These are phyloP conservation scores for Hylia prasina DNA, from an alignment of 2,113 vertebrate species.

Conservation along the genomic window DNA sequence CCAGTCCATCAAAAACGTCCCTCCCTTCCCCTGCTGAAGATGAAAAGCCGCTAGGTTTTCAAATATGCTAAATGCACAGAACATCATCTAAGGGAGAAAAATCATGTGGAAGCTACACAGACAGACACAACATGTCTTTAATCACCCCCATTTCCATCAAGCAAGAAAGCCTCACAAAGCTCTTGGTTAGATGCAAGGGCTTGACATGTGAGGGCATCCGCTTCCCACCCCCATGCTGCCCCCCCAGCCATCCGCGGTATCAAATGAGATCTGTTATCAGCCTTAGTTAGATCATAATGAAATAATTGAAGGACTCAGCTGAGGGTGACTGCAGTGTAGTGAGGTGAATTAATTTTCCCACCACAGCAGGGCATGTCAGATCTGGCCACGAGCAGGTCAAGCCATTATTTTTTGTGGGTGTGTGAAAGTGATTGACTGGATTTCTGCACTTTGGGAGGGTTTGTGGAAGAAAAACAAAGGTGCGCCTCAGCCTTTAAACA, in stretches of 20 bases:
- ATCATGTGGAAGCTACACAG: conserved; percentile 28
- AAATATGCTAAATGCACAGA: conserved; percentile 49
- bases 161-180: conserved; percentile 24
- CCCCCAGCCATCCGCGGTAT: not conserved
- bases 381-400: conserved; percentile 55
- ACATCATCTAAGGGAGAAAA: conserved; percentile 18
- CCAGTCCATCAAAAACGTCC: conserved; percentile 15
- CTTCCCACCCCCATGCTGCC: not conserved
- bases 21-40: not conserved
- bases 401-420: conserved; percentile 55
- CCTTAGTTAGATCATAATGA: conserved; percentile 61
- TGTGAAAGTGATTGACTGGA: conserved; percentile 46
- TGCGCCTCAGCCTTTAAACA: not conserved
- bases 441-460: conserved; percentile 17
- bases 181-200: conserved; percentile 29
- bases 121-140: conserved; percentile 55
- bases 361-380: conserved; percentile 49
- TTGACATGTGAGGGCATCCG: conserved; percentile 47
- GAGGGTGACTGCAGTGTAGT: conserved; percentile 44
- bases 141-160: conserved; percentile 48
- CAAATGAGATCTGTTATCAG: conserved; percentile 60
- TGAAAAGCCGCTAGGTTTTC: conserved; percentile 39
- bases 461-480: conserved; percentile 16
- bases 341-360: conserved; percentile 63
- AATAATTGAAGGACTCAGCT: conserved; percentile 61